These are phyloP conservation scores for Pedionomus torquatus DNA, from an alignment of 2,113 vertebrate genomes.

Conservation along the genomic window DNA sequence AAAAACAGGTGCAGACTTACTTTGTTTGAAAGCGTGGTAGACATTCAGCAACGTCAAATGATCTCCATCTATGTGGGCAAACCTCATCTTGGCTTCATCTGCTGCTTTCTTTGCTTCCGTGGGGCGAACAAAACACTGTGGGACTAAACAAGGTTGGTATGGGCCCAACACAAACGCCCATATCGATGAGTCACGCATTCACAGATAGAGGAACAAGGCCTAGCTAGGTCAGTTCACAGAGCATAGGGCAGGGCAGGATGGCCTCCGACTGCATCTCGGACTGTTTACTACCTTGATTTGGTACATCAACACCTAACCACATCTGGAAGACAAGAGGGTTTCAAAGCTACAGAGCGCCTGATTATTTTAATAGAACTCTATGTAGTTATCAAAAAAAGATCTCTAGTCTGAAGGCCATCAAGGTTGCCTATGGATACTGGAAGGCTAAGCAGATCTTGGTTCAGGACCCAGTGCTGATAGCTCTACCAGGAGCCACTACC, in stretches of 20 bases:
- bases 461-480: conserved; percentile 79
- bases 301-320: conserved; percentile 90
- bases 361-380: conserved; percentile 79
- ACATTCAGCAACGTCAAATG: conserved; percentile 98
- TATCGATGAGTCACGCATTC: conserved; percentile 98
- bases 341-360: conserved; percentile 84
- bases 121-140: conserved; percentile 99
- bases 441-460: conserved; percentile 48
- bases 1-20: conserved; percentile 74
- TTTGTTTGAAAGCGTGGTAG: conserved; percentile 98
- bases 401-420: conserved; percentile 82
- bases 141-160: conserved; percentile 99
- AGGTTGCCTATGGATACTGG: conserved; percentile 43
- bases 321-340: conserved; percentile 91
- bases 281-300: conserved; percentile 88
- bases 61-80: conserved; percentile 98
- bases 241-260: conserved; percentile 90
- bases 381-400: conserved; percentile 57
- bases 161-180: conserved; percentile 99
- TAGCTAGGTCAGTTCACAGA: conserved; percentile 94
- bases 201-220: conserved; percentile 96
- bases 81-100: conserved; percentile 98
- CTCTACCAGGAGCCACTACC: conserved; percentile 64
- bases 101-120: conserved; percentile 98
- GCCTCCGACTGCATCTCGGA: conserved; percentile 88